Conservation (phyloP, 2,113 vertebrate species). For the Alligator mississippiensis region DNA sequence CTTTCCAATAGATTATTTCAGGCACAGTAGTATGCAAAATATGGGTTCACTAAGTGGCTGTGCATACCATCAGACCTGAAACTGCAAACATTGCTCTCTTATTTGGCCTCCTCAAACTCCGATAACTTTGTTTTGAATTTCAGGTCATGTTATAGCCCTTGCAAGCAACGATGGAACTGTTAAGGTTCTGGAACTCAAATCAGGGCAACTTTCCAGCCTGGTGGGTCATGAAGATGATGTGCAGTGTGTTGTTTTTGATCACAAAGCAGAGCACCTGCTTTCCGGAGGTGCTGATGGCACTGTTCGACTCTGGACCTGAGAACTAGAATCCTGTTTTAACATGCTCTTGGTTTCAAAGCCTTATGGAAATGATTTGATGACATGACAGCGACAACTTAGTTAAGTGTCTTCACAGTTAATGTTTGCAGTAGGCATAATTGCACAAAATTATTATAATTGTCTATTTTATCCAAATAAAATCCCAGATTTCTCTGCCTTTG, state of each 20-base stretch:
- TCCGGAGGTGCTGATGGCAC: constrained; percentile 74
- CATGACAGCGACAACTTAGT: not conserved
- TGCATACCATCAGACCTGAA: not conserved
- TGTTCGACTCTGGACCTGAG: constrained; percentile 71
- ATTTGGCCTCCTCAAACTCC: not conserved
- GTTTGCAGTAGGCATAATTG: not conserved
- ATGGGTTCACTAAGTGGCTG: not conserved
- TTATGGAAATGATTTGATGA: not conserved
- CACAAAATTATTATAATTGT: not conserved
- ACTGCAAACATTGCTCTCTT: not conserved
- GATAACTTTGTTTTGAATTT: not conserved
- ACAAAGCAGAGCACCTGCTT: constrained; percentile 58
- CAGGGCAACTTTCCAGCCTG: constrained; percentile 72
- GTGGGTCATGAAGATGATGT: constrained; percentile 68
- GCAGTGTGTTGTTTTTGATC: constrained; percentile 73
- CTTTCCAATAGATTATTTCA: constrained; percentile 37
- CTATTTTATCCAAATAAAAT: constrained; percentile 53
- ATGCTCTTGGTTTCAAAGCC: not conserved
- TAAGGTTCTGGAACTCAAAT: constrained; percentile 76
- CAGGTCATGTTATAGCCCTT: constrained; percentile 81
- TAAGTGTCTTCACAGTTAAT: not conserved
- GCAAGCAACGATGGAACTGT: constrained; percentile 80
- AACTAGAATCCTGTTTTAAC: not conserved
- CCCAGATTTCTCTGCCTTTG: constrained; percentile 15
- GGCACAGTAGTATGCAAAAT: not conserved